These are phyloP conservation scores for Strix aluco DNA, from an alignment of 2,113 vertebrate genomes.

Conservation along the genomic window DNA sequence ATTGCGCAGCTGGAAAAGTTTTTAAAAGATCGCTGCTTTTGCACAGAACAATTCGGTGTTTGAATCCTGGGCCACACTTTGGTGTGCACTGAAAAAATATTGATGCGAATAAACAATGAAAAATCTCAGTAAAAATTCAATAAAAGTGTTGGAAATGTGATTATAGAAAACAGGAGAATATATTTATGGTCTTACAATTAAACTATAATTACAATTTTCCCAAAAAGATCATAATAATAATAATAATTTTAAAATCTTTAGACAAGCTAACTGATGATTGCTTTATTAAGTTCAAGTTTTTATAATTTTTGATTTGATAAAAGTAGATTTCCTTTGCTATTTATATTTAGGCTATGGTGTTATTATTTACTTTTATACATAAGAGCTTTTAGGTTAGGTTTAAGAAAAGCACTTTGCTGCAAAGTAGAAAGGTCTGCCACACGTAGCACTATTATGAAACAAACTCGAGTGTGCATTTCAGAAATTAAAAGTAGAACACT, in stretches of 20 bases:
- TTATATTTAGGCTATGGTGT: background rate
- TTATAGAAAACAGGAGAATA: background rate
- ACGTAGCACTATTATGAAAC: background rate
- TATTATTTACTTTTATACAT: background rate
- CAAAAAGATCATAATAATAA: background rate
- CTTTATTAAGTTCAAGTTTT: background rate
- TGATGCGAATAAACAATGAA: background rate
- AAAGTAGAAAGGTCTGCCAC: background rate
- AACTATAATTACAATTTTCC: background rate
- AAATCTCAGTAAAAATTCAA: background rate
- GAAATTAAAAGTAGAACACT: background rate
- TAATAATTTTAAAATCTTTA: background rate
- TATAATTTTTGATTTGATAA: background rate
- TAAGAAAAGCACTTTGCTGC: background rate
- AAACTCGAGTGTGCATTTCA: background rate
- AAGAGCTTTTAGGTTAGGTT: background rate
- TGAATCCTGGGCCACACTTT: constrained; percentile 95
- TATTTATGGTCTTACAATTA: background rate
- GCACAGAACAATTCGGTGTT: constrained; percentile 94
- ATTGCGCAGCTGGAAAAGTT: constrained; percentile 88
- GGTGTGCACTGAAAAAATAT: constrained; percentile 85
- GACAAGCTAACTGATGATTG: background rate
- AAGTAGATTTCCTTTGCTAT: background rate
- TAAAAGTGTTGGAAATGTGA: background rate
- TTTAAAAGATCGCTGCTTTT: constrained; percentile 95